Evolutionary conservation across 1,140 invertebrate genomes (phyloP).

Genomic region (Chelonus insularis): DNA sequence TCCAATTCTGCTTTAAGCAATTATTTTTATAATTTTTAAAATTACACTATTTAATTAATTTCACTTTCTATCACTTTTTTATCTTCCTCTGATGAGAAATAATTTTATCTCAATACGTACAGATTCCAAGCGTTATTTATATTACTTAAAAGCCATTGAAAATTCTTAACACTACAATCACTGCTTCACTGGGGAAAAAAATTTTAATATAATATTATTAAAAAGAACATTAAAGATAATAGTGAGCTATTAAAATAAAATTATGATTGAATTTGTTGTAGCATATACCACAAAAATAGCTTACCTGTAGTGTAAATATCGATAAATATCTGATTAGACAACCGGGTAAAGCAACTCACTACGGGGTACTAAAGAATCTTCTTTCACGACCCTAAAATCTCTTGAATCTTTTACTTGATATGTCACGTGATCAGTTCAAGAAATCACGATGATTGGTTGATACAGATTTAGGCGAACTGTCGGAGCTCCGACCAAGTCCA

Average conservation of each 20-base stretch:
- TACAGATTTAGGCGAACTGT: conserved; percentile 52
- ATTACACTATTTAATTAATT: too few species aligned
- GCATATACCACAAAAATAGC: conserved; percentile 25
- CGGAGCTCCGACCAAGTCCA: conserved; percentile 42
- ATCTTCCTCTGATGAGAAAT: too few species aligned
- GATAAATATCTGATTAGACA: conserved; percentile 58
- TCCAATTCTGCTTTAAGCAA: too few species aligned
- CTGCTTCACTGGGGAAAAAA: too few species aligned
- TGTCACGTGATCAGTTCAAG: conserved; percentile 32
- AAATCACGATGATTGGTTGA: conserved; percentile 40
- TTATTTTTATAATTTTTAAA: too few species aligned
- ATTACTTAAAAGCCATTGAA: too few species aligned
- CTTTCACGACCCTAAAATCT: conserved; percentile 36
- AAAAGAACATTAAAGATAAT: too few species aligned
- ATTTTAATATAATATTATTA: too few species aligned
- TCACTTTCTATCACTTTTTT: too few species aligned
- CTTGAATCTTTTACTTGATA: conserved; percentile 19
- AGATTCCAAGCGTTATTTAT: too few species aligned
- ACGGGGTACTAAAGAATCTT: conserved; percentile 44
- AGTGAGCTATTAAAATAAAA: neutral
- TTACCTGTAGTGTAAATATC: conserved; percentile 46
- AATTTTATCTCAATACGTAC: too few species aligned
- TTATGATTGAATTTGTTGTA: conserved; percentile 2
- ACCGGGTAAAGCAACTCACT: conserved; percentile 63
- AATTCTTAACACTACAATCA: too few species aligned